Evolutionary conservation across 2,888 invertebrate species (phyloP), one percentile per base, ranked within the genome.

Genomic region (Eledona agricola): DNA sequence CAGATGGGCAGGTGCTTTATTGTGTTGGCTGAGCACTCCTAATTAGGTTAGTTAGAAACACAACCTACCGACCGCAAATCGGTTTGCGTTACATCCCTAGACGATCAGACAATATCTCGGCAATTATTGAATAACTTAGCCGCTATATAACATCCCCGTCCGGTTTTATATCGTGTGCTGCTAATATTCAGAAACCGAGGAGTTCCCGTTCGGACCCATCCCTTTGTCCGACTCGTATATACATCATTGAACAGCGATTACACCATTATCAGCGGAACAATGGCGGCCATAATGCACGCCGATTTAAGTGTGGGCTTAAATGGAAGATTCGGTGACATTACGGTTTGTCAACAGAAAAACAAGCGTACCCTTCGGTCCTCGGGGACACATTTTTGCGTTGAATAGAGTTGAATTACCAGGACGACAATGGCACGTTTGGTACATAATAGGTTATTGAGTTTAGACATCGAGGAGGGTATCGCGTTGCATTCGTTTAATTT

Each of bases 291-390:
- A 58, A 58, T 60, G 55, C 53, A 58, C 43, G 57, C 60, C 62
- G 55, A 59, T 62, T 60, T 59, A 60, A 62, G 59, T 60, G 59
- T 45, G 56, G 46, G 51, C 55, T 52, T 51, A 55, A 54, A 55
- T 46, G 55, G 55, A 40, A 57, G 51, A 43, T 52, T 49, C 55
- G 52, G 59, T 59, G 61, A 59, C 61, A 61, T 61, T 50, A 53
- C 34, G 47, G 37, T 43, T 37, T 40, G 54, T 50, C 51, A 52
- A 58, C 55, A 58, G 53, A 50, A 58, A 54, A 60, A 60, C 53
- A 56, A 51, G 51, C 52, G 40, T 34, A 38, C 47, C 51, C 47
- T 31, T 17, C 23, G 43, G 34, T 34, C 51, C 35, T 26, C 13
- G 23, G 54, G 35, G 54, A 49, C 43, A 49, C 40, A 54, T 54